Evolutionary conservation across 2,113 vertebrate genomes (phyloP), one percentile per base, ranked within the genome.

Genomic region (Coregonus clupeaformis): DNA sequence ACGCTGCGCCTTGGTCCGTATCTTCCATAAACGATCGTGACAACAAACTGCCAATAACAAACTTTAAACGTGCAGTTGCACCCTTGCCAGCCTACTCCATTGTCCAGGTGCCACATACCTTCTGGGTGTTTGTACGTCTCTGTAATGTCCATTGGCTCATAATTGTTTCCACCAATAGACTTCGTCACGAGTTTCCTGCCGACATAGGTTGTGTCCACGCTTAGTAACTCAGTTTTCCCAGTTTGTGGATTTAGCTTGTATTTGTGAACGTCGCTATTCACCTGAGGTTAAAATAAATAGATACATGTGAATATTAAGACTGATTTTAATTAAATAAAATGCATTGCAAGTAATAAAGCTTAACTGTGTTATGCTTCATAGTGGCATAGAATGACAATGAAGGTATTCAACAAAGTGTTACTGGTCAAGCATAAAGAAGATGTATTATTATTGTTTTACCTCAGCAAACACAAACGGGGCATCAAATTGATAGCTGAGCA

Each of bases 211-310:
- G 80, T 90, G 32, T 97, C 92, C 75, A 95, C 77, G 0, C 16
- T 6, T 76, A 86, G 84, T 0, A 91, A 68, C 18, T 77, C 77
- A 9, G 89, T 82, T 0, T 81, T 87, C 45, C 95, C 94, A 2
- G 16, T 93, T 91, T 59, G 84, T 90, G 47, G 93, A 87, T 52
- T 42, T 16, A 52, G 82, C 74, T 84, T 94, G 12, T 87, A 64
- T 79, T 80, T 95, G 63, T 96, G 36, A 24, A 98, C 47, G 67
- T 97, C 94, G 59, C 97, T 94, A 90, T 97, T 98, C 68, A 98
- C 94, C 97, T 99, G 77, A 3, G 45, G 49, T 60, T 49, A 14
- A 59, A 59, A 59, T 5, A n/a, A 59, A 1, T 65, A 91, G 77
- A 59, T 11, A 1, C 4, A 52, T 45, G 63, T 22, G 1, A 14